Evolutionary conservation across 2,797 vertebrate species (phyloP), one percentile per base, ranked within the genome.

Genomic region (Pampus argenteus): DNA sequence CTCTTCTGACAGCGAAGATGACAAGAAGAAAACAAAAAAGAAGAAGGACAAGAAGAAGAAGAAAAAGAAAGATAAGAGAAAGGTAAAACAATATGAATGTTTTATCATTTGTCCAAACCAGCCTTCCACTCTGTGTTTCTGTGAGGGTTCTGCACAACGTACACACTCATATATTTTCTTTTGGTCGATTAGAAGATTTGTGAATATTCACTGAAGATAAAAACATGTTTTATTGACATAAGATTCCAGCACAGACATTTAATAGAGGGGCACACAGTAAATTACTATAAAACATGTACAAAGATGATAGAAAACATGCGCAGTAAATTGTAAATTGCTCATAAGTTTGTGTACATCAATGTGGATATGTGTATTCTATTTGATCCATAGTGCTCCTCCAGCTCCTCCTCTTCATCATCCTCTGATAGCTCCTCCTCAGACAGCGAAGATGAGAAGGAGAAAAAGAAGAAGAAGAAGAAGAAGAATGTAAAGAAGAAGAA

Each of bases 21-120:
- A 86, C 52, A 87, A 86, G 54, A 90, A 89, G 36, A 89, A 84
- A 9, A 87, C 73, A 36, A 74, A 77, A 5, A 78, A 77, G 44
- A 78, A 84, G 42, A 73, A 85, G 45, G 61, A 84, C 7, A 85
- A 90, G n/a, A 76, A 86, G 42, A 73, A 89, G 56, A 88, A 84
- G 68, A 86, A 84, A 6, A 88, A 87, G 78, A 79, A 86, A 25
- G 58, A 77, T 9, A 84, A 83, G 71, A 83, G 83, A 34, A 87
- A 81, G 79, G 86, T 87, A 31, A 25, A 45, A 8, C 2, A 22
- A 2, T 9, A n/a, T n/a, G n/a, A n/a, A n/a, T n/a, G n/a, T 17
- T 57, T 47, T 50, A 3, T 31, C 9, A 17, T 23, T 14, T 57
- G 6, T 47, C 25, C 18, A 38, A 31, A 38, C n/a, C 25, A 38